Evolutionary conservation across 2,113 vertebrate species (phyloP), one percentile per base, ranked within the genome.

Genomic region (Thoracochromis brauschi): DNA sequence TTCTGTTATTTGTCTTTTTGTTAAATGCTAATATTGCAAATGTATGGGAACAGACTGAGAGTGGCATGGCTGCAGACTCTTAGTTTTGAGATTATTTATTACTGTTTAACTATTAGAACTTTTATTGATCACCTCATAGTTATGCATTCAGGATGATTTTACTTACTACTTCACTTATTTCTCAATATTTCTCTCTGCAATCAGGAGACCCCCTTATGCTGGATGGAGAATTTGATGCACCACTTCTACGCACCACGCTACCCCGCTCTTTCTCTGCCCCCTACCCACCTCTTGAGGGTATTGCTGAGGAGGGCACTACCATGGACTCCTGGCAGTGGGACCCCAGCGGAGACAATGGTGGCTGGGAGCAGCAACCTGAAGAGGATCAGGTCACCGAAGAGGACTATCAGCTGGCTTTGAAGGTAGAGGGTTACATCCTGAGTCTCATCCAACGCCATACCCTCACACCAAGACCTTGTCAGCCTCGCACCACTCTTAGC

Each of bases 231-330:
- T 82, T 71, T 51, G 90, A 96, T 10, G 57, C 75, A 9, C 92
- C 93, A 17, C 88, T 16, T 13, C 88, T 49, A 82, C 94, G 4
- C 90, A 19, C 88, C 63, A 81, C 81, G 16, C 87, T 98, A 8
- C 97, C 97, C 0, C 97, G 97, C 19, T 98, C 97, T 13, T 97
- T 97, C 91, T 98, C 98, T 0, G 97, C 97, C 57, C 97, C 97
- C 4, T 97, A 97, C 90, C 95, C 97, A 2, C 94, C 95, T 40
- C 91, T 96, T 63, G 97, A 97, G 89, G 96, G 95, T 57, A 95
- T 96, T 7, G 90, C 93, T 0, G 97, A 97, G 78, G 94, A 97
- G 63, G 93, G 86, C n/a, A 51, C 89, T 9, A 84, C 73, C 5
- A 87, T 88, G 16, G 95, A 96, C 16, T 92, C 93, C 21, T 97